Percentiles rank a stretch among this genome's conserved stretches.
Conservation (phyloP, 2,113 vertebrate genomes). For the Ardeotis arabs region DNA sequence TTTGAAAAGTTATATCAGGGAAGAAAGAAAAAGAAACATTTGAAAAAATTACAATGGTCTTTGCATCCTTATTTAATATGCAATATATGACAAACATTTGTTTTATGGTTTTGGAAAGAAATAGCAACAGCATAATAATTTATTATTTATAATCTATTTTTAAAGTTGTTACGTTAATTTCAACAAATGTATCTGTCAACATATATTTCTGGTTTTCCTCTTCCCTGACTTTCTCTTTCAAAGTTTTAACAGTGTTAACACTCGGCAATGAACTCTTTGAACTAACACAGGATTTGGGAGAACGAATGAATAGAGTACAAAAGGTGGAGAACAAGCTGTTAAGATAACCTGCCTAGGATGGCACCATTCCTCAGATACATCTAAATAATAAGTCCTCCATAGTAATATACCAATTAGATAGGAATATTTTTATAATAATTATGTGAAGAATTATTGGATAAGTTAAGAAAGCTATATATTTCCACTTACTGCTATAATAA, state of each 20-base stretch:
- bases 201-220: not conserved
- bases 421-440: not conserved
- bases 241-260: not conserved
- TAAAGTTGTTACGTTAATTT: not conserved
- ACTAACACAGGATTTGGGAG: not conserved
- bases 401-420: not conserved
- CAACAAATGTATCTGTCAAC: not conserved
- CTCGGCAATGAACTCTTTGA: accelerated
- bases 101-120: not conserved
- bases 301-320: not conserved
- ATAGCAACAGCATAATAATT: not conserved
- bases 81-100: not conserved
- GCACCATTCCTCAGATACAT: not conserved
- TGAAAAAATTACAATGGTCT: not conserved
- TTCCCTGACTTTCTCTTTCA: not conserved
- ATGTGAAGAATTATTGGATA: not conserved
- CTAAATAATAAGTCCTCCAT: not conserved
- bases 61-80: not conserved
- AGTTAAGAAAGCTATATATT: not conserved
- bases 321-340: not conserved
- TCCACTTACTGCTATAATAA: not conserved
- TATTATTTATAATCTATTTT: not conserved
- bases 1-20: not conserved
- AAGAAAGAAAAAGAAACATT: not conserved
- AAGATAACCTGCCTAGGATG: not conserved